phyloP scores from a whole-genome alignment of 1,140 invertebrate species.

The Drosophila eugracilis region DNA sequence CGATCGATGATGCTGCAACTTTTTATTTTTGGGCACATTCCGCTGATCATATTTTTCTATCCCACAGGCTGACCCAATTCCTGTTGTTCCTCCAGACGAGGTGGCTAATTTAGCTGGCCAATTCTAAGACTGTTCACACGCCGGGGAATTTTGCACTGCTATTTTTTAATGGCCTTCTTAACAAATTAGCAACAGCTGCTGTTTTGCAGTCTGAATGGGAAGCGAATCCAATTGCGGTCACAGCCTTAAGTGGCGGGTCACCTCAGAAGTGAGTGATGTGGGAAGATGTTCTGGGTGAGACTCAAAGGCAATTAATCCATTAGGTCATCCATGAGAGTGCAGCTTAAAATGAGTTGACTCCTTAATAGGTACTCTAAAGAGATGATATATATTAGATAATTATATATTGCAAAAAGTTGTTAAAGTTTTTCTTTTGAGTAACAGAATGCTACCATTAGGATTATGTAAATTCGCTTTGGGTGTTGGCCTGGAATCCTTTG shows the following conservation, averaged over 20 bases:
- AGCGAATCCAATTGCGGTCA: conserved; percentile 46
- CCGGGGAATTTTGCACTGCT: conserved; percentile 59
- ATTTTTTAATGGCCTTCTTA: conserved; percentile 69
- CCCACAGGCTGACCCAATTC: conserved; percentile 36
- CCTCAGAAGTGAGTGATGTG: conserved; percentile 54
- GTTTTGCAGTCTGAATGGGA: conserved; percentile 48
- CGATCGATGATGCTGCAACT: conserved; percentile 69
- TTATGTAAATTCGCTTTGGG: neutral
- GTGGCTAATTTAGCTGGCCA: conserved; percentile 46
- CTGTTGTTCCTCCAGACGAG: neutral
- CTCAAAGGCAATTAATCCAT: conserved; percentile 20
- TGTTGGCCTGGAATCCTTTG: conserved; percentile 1
- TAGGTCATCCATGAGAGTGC: conserved; percentile 18
- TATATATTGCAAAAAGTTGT: no score
- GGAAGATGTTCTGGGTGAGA: conserved; percentile 63
- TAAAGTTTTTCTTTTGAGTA: neutral
- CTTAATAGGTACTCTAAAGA: no score
- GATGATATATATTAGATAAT: no score
- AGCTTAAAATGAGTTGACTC: neutral
- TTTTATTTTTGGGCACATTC: conserved; percentile 45
- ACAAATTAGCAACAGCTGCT: conserved; percentile 76
- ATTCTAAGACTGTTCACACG: conserved; percentile 55
- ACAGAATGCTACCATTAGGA: neutral
- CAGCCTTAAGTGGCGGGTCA: conserved; percentile 44
- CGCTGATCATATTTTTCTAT: conserved; percentile 21